Percentiles rank a stretch among this genome's conserved stretches.
Conservation (phyloP, 2,888 invertebrate species). For the Eupithecia vulgata region DNA sequence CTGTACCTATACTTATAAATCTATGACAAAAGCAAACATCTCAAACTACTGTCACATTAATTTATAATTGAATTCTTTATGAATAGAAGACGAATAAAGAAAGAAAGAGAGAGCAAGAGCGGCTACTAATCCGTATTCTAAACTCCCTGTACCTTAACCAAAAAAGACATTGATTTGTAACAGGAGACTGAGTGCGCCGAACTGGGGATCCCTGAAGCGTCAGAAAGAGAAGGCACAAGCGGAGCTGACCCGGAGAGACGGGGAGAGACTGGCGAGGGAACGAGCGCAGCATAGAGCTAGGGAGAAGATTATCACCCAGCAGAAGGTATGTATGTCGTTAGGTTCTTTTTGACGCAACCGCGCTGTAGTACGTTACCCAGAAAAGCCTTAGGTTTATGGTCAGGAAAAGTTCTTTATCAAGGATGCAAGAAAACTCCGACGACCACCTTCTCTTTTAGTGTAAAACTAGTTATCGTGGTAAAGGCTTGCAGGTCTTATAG, state of each 20-base stretch:
- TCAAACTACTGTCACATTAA: too few relatives aligned
- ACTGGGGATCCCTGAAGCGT: constrained; percentile 71
- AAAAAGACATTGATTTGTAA: constrained; percentile 18
- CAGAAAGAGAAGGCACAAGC: constrained; percentile 65
- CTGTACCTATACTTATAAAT: too few relatives aligned
- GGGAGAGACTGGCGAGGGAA: constrained; percentile 68
- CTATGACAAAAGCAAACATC: too few relatives aligned
- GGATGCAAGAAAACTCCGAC: not conserved
- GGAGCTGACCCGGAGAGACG: constrained; percentile 68
- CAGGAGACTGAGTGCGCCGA: constrained; percentile 72
- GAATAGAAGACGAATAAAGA: not conserved
- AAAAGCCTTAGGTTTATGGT: not conserved
- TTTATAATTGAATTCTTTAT: not conserved
- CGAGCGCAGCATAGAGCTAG: constrained; percentile 57
- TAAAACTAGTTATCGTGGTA: not conserved
- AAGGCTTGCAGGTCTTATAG: not conserved
- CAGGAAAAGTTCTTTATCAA: not conserved
- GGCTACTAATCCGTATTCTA: not conserved
- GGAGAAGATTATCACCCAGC: constrained; percentile 67
- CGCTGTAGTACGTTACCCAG: not conserved
- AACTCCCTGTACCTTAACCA: not conserved
- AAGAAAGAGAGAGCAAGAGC: not conserved
- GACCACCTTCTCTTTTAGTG: not conserved
- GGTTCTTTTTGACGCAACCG: not conserved
- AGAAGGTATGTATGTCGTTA: constrained; percentile 61